Evolutionary conservation across 1,140 invertebrate species (phyloP).

Genomic region (Watersipora subatra): DNA sequence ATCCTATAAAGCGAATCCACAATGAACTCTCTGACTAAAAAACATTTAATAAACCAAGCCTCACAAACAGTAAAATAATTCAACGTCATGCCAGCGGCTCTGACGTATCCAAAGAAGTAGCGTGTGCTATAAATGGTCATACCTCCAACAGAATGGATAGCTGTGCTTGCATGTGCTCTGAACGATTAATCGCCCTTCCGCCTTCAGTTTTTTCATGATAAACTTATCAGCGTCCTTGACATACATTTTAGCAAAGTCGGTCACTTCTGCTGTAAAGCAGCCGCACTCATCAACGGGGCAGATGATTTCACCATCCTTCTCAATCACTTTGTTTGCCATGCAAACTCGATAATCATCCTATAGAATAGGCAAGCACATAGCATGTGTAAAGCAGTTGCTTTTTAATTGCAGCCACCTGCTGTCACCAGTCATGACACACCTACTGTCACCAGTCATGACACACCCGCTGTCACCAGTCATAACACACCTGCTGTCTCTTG

Average conservation of each 20-base stretch:
- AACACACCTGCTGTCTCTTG: too few relatives aligned
- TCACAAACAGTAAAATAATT: too few relatives aligned
- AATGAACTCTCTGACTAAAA: too few relatives aligned
- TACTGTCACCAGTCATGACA: too few relatives aligned
- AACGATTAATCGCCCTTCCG: slow-evolving; percentile 58
- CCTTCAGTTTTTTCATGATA: slow-evolving; percentile 75
- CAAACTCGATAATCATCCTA: slow-evolving; percentile 40
- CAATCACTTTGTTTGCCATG: slow-evolving; percentile 32
- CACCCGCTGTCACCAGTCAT: too few relatives aligned
- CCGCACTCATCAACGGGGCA: slow-evolving; percentile 91
- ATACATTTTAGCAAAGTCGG: slow-evolving; percentile 75
- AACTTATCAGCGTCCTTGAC: slow-evolving; percentile 76
- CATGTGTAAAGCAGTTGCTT: neutral
- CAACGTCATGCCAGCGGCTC: too few relatives aligned
- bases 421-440: too few relatives aligned
- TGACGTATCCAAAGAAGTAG: too few relatives aligned
- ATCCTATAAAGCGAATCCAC: too few relatives aligned
- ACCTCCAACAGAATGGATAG: slow-evolving; percentile 97
- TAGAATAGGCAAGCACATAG: slow-evolving; percentile 6
- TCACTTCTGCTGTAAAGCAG: slow-evolving; percentile 67
- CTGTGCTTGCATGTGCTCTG: slow-evolving; percentile 71
- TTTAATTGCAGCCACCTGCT: too few relatives aligned
- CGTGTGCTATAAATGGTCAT: too few relatives aligned
- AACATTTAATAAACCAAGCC: too few relatives aligned
- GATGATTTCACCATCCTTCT: slow-evolving; percentile 49